Evolutionary conservation across 2,113 vertebrate species (phyloP), one percentile per base, ranked within the genome.

Genomic region (Sander lucioperca): DNA sequence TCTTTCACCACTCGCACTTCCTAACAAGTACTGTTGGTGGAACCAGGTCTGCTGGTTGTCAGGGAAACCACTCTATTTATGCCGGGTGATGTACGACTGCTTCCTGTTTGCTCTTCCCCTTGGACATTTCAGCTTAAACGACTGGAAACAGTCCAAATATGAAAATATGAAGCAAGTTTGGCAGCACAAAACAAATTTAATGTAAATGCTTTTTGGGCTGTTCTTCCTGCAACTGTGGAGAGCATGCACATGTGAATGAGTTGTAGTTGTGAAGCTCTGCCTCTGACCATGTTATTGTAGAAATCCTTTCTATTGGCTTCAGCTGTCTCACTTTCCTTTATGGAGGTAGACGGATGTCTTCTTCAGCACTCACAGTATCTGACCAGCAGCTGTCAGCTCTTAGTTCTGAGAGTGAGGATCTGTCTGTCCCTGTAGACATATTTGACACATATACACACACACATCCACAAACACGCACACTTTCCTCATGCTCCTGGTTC

Each of bases 81-180:
- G 82, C 74, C 36, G n/a, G 83, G 72, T 89, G 86, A 87, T 89
- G 80, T 89, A 83, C 36, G 69, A 75, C 71, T 74, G 80, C 79
- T 90, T 90, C 89, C 89, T 91, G 89, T 89, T 86, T 77, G 79
- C 58, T 76, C 69, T 88, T 82, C 80, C 48, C 73, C 39, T 79
- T 15, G 59, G 87, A 88, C 82, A 48, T 72, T 86, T 84, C 53
- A 30, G 76, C 65, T 77, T 53, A 82, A 70, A 86, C 33, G 13
- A 27, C 45, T 89, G 74, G 71, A 90, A 80, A 83, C 79, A 50
- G 56, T 69, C 67, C 78, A 81, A 83, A 86, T 75, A 72, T 83
- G 63, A 84, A 84, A 86, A 85, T 85, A 66, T 83, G 66, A 81
- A 67, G 47, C 61, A 57, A 57, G 62, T 39, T 71, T 11, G 1